Percentiles rank a stretch among this genome's conserved stretches.
phyloP scores from a whole-genome alignment of 2,888 invertebrate genomes.

The Perizoma flavofasciatum region DNA sequence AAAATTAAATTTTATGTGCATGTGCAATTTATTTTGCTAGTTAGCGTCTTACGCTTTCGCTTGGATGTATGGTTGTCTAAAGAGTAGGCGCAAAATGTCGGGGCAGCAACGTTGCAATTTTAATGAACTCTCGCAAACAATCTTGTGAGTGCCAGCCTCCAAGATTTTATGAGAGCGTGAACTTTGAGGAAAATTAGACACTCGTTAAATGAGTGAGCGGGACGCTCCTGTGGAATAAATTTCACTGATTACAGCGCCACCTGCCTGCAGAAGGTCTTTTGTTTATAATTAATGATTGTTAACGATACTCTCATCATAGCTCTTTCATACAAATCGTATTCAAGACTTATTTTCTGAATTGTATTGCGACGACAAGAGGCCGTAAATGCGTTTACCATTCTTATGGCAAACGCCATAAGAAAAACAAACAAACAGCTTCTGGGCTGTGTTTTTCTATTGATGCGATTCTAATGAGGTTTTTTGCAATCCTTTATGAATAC shows the following conservation, averaged over 20 bases:
- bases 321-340: constrained; percentile 13
- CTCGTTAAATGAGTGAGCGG: constrained; percentile 32
- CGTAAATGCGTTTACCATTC: too few relatives aligned
- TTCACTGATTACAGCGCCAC: constrained; percentile 50
- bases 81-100: constrained; percentile 17
- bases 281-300: constrained; percentile 46
- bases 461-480: too few relatives aligned
- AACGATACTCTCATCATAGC: constrained; percentile 26
- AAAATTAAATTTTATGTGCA: too few relatives aligned
- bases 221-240: constrained; percentile 47
- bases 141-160: constrained; percentile 47
- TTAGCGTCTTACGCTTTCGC: constrained; percentile 1
- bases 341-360: not conserved
- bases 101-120: constrained; percentile 46
- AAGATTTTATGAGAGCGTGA: constrained; percentile 55
- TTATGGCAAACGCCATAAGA: too few relatives aligned
- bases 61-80: not conserved
- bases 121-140: constrained; percentile 58
- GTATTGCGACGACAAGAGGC: too few relatives aligned
- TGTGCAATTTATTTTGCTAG: not conserved
- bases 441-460: too few relatives aligned
- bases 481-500: too few relatives aligned
- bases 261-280: constrained; percentile 44
- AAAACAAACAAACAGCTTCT: too few relatives aligned
- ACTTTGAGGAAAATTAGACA: constrained; percentile 49